These are phyloP conservation scores for Chloroclystis v-ata DNA, from an alignment of 2,888 invertebrate genomes.

Conservation along the genomic window DNA sequence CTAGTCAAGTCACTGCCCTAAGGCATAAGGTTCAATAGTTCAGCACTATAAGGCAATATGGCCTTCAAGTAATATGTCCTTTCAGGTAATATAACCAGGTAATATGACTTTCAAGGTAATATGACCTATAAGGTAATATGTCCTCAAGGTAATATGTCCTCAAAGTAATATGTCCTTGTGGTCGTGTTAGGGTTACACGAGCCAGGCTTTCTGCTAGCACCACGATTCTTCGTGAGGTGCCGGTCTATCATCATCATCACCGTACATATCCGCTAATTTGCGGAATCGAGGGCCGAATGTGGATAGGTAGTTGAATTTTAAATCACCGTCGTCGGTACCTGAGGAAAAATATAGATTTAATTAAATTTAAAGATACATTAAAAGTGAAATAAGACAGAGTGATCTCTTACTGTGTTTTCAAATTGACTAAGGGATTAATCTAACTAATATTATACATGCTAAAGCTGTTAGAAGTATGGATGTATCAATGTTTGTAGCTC, in stretches of 20 bases:
- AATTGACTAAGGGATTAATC: too few species aligned
- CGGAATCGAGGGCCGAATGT: constrained; percentile 98
- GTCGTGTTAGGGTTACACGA: constrained; percentile 52
- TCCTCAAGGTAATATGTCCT: background rate
- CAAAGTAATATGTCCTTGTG: constrained; percentile 34
- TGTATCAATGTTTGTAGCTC: too few species aligned
- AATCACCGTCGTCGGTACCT: constrained; percentile 93
- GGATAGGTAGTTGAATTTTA: constrained; percentile 95
- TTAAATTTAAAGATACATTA: too few species aligned
- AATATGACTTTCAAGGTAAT: too few species aligned
- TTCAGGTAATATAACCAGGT: constrained; percentile 31
- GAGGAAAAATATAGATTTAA: too few species aligned
- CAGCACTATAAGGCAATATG: constrained; percentile 12
- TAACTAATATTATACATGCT: too few species aligned
- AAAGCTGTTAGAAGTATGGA: too few species aligned
- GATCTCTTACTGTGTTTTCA: too few species aligned
- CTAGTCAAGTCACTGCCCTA: constrained; percentile 39
- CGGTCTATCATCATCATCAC: constrained; percentile 91
- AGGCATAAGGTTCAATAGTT: constrained; percentile 20
- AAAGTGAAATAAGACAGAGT: too few species aligned
- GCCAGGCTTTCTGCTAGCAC: constrained; percentile 82
- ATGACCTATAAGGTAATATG: too few species aligned
- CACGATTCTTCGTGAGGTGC: constrained; percentile 89
- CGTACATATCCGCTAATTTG: constrained; percentile 95
- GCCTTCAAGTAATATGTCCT: background rate